Percentiles rank a stretch among this genome's conserved stretches.
Evolutionary conservation across 1,140 invertebrate genomes (phyloP).

Genomic region (Zaprionus lachaisei): DNA sequence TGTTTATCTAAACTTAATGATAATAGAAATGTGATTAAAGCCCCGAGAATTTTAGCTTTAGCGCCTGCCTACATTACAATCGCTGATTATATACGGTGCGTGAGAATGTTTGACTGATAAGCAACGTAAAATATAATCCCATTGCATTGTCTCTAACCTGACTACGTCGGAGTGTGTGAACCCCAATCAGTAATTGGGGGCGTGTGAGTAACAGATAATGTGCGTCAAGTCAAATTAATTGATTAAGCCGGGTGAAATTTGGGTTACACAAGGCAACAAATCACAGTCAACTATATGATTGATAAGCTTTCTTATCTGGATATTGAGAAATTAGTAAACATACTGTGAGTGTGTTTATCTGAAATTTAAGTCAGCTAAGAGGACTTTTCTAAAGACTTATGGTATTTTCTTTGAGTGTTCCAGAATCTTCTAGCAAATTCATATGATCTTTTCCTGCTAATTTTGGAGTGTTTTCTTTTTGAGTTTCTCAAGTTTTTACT

Average conservation of each 20-base stretch:
- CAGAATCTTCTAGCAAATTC: not conserved
- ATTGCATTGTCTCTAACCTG: not conserved
- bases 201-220: slow-evolving; percentile 38
- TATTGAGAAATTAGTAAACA: not conserved
- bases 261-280: slow-evolving; percentile 3
- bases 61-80: slow-evolving; percentile 24
- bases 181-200: slow-evolving; percentile 44
- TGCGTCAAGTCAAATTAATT: not conserved
- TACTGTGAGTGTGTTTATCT: not conserved
- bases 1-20: slow-evolving; percentile 37
- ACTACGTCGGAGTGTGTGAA: not conserved
- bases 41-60: slow-evolving; percentile 12
- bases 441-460: not conserved
- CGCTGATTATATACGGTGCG: slow-evolving; percentile 1
- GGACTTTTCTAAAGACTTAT: not conserved
- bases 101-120: slow-evolving; percentile 44
- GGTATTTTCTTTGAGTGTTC: not conserved
- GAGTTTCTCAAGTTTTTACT: slow-evolving; percentile 1
- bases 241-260: not conserved
- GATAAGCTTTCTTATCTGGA: slow-evolving; percentile 2
- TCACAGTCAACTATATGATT: slow-evolving; percentile 7
- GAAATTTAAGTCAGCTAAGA: not conserved
- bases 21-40: slow-evolving; percentile 21
- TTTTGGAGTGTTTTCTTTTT: not conserved
- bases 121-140: slow-evolving; percentile 32